Conservation (phyloP, 1,140 invertebrate species). For the Agrypnia vestita region DNA sequence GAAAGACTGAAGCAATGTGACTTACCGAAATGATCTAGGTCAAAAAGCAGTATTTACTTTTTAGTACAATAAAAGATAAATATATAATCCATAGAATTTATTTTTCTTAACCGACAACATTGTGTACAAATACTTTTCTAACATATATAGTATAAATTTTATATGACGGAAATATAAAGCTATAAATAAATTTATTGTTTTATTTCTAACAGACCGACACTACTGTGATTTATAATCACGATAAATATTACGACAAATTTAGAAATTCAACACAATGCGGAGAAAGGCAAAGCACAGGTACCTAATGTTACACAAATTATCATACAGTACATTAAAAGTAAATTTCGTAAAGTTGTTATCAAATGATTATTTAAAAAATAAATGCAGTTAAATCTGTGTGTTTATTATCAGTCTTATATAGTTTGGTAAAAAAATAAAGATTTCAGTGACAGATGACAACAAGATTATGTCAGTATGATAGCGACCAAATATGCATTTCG, state of each 20-base stretch:
- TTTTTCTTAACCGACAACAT: conserved; percentile 52
- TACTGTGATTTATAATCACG: conserved; percentile 18
- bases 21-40: conserved; percentile 42
- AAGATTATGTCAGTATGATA: not conserved
- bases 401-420: conserved; percentile 40
- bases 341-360: not conserved
- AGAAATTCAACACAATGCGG: conserved; percentile 45
- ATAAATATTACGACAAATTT: conserved; percentile 29
- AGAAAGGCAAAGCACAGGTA: conserved; percentile 52
- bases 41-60: conserved; percentile 53
- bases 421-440: conserved; percentile 39
- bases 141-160: conserved; percentile 54
- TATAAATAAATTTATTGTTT: conserved; percentile 54
- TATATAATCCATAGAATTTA: conserved; percentile 56
- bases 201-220: conserved; percentile 30
- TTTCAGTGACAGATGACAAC: not conserved
- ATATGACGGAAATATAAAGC: conserved; percentile 56
- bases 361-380: conserved; percentile 10
- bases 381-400: conserved; percentile 31
- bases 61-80: conserved; percentile 38
- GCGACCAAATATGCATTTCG: not conserved
- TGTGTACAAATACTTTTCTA: conserved; percentile 56
- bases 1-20: conserved; percentile 21
- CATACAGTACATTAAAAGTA: conserved; percentile 2
- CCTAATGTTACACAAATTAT: conserved; percentile 32